phyloP scores from a whole-genome alignment of 1,140 invertebrate species.

The Matsumurasca onukii region DNA sequence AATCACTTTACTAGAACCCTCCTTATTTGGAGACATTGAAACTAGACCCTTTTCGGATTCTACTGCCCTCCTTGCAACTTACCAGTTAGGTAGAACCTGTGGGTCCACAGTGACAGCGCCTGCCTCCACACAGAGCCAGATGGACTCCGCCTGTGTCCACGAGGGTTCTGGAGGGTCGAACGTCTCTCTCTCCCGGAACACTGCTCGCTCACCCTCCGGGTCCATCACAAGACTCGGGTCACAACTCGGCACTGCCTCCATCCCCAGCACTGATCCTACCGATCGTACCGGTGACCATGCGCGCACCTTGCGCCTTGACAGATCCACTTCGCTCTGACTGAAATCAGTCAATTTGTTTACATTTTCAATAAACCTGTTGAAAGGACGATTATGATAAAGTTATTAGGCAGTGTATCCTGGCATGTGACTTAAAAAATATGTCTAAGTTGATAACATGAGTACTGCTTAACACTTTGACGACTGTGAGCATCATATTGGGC shows the following conservation, averaged over 20 bases:
- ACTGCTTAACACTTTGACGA: too few species aligned
- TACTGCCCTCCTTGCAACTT: too few species aligned
- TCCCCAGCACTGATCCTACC: slow-evolving; percentile 74
- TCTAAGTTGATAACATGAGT: too few species aligned
- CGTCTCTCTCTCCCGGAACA: slow-evolving; percentile 63
- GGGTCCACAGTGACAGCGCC: slow-evolving; percentile 73
- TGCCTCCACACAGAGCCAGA: slow-evolving; percentile 74
- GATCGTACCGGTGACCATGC: slow-evolving; percentile 82
- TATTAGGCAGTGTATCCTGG: too few species aligned
- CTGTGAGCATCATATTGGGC: too few species aligned
- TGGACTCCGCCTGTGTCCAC: slow-evolving; percentile 33
- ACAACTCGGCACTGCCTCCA: slow-evolving; percentile 76
- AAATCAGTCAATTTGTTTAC: background rate
- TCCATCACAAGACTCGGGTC: slow-evolving; percentile 73
- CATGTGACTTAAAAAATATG: too few species aligned
- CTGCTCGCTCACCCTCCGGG: slow-evolving; percentile 63
- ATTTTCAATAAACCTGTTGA: too few species aligned
- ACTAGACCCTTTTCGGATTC: too few species aligned
- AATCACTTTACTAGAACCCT: too few species aligned
- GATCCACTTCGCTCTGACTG: slow-evolving; percentile 24
- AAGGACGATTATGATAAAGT: too few species aligned
- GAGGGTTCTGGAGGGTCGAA: slow-evolving; percentile 53
- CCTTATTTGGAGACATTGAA: too few species aligned
- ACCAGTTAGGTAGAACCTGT: slow-evolving; percentile 74
- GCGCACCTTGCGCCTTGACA: slow-evolving; percentile 45